Evolutionary conservation across 1,140 invertebrate genomes (phyloP).

Genomic region (Babylonia areolata): DNA sequence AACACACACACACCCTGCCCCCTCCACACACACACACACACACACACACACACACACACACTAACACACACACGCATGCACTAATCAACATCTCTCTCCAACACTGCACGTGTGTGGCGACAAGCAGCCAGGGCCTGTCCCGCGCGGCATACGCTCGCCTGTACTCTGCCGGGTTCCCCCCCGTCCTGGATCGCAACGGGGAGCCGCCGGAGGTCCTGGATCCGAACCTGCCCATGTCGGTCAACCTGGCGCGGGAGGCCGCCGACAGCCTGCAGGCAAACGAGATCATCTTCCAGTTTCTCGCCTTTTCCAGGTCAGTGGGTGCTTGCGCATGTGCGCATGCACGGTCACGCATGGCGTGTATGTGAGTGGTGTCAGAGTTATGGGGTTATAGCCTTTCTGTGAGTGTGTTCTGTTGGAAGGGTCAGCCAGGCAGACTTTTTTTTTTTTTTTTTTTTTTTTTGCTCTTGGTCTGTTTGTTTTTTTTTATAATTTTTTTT

Average conservation of each 20-base stretch:
- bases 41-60: background rate
- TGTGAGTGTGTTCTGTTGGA: too few relatives aligned
- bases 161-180: conserved; percentile 71
- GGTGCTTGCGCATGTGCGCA: background rate
- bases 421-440: too few relatives aligned
- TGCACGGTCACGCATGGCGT: too few relatives aligned
- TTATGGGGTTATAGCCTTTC: too few relatives aligned
- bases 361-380: too few relatives aligned
- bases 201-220: conserved; percentile 74
- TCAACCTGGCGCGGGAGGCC: conserved; percentile 64
- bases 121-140: conserved; percentile 62
- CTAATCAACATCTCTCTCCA: too few relatives aligned
- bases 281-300: conserved; percentile 76
- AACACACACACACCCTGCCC: conserved; percentile 8
- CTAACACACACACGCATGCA: too few relatives aligned
- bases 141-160: conserved; percentile 74
- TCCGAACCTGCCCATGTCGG: conserved; percentile 55
- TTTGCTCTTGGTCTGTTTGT: too few relatives aligned
- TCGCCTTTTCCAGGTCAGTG: conserved; percentile 74
- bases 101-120: too few relatives aligned
- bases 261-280: conserved; percentile 73
- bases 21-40: conserved; percentile 17
- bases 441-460: too few relatives aligned
- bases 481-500: too few relatives aligned
- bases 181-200: conserved; percentile 70